Evolutionary conservation across 2,113 vertebrate species (phyloP).

Genomic region (Callospermophilus lateralis): DNA sequence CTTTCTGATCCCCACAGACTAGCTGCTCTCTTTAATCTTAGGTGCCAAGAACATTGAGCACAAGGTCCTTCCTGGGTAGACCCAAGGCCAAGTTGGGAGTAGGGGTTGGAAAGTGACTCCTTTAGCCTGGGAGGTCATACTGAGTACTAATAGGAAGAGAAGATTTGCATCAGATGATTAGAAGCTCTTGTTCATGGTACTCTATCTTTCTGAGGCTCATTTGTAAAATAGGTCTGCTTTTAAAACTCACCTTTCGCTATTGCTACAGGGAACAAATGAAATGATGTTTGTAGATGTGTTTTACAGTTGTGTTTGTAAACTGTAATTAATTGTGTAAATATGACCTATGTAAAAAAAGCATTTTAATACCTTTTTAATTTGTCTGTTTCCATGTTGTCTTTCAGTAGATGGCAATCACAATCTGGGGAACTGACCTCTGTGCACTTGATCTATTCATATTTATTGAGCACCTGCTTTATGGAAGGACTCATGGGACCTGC

Average conservation of each 20-base stretch:
- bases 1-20: background rate
- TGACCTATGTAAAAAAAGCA: background rate
- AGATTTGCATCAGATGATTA: background rate
- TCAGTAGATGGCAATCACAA: background rate
- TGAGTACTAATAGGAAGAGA: background rate
- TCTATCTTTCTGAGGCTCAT: background rate
- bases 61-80: background rate
- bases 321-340: background rate
- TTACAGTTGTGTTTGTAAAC: background rate
- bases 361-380: background rate
- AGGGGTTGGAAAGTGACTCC: background rate
- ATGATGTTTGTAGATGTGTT: background rate
- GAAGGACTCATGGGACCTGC: background rate
- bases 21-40: background rate
- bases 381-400: constrained; percentile 11
- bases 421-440: background rate
- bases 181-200: background rate
- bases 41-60: background rate
- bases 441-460: background rate
- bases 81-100: background rate
- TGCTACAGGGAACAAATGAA: background rate
- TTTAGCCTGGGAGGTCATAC: background rate
- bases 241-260: background rate
- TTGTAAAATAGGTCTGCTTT: background rate
- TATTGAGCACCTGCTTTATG: background rate